Evolutionary conservation across 2,797 vertebrate genomes (phyloP).

Genomic region (Lophius americanus): DNA sequence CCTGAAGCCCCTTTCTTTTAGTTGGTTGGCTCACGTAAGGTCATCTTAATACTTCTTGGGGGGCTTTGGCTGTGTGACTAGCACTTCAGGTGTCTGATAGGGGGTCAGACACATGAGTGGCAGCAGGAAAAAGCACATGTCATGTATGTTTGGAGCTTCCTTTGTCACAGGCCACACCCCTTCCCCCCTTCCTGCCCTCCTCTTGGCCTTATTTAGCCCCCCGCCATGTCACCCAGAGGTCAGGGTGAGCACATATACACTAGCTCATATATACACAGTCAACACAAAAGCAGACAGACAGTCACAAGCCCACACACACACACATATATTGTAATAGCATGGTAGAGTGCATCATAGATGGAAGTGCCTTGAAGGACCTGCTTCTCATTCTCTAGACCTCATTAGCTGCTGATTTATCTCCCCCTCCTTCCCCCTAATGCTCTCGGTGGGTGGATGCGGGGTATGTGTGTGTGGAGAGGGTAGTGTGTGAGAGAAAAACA

Average conservation of each 20-base stretch:
- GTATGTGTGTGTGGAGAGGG: constrained; percentile 31
- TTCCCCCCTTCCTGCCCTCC: constrained; percentile 66
- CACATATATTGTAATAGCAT: constrained; percentile 72
- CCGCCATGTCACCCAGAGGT: constrained; percentile 81
- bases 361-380: constrained; percentile 85
- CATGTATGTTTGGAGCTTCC: constrained; percentile 77
- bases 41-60: constrained; percentile 16
- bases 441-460: constrained; percentile 59
- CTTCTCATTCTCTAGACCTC: constrained; percentile 90
- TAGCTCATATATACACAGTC: constrained; percentile 40
- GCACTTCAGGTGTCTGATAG: constrained; percentile 15
- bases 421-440: constrained; percentile 66
- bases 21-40: constrained; percentile 49
- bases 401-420: constrained; percentile 91
- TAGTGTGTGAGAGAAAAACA: constrained; percentile 44
- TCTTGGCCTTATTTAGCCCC: constrained; percentile 79
- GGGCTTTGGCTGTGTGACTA: constrained; percentile 24
- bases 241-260: constrained; percentile 76
- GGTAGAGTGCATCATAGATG: constrained; percentile 79
- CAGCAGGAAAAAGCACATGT: constrained; percentile 76
- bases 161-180: constrained; percentile 65
- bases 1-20: constrained; percentile 31
- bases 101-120: constrained; percentile 69
- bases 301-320: constrained; percentile 33
- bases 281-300: constrained; percentile 39